These are phyloP conservation scores for Cactoblastis cactorum DNA, from an alignment of 2,888 invertebrate genomes.

Conservation along the genomic window DNA sequence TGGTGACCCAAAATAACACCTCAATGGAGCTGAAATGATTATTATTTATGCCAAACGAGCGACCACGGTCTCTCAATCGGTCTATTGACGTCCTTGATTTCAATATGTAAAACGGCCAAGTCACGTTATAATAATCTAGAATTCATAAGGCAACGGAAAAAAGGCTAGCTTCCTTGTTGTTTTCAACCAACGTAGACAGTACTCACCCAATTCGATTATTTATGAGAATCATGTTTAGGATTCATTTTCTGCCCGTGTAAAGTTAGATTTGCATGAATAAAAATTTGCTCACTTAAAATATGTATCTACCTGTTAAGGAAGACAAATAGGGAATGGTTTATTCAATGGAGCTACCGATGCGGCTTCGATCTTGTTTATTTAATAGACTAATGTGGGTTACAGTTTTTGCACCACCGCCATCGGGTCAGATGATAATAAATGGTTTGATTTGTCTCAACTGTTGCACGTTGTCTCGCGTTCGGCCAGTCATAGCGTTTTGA, in stretches of 20 bases:
- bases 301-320: constrained; percentile 70
- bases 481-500: constrained; percentile 57
- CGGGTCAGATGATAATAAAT: constrained; percentile 42
- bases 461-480: constrained; percentile 36
- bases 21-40: constrained; percentile 4
- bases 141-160: constrained; percentile 20
- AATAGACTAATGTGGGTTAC: constrained; percentile 54
- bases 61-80: background rate
- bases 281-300: constrained; percentile 66
- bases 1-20: constrained; percentile 3
- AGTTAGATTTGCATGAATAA: constrained; percentile 71
- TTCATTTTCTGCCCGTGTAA: constrained; percentile 73
- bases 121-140: constrained; percentile 17
- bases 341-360: constrained; percentile 63
- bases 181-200: constrained; percentile 38
- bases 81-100: constrained; percentile 12
- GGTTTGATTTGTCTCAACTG: constrained; percentile 40
- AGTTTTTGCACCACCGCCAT: constrained; percentile 44
- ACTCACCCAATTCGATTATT: constrained; percentile 53
- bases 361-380: constrained; percentile 52
- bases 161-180: constrained; percentile 34
- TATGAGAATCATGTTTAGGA: constrained; percentile 65
- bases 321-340: constrained; percentile 67
- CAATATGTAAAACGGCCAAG: constrained; percentile 10
- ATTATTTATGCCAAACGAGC: constrained; percentile 11